These are phyloP conservation scores for Myotis daubentonii DNA, from an alignment of 2,797 vertebrate species.

Conservation along the genomic window DNA sequence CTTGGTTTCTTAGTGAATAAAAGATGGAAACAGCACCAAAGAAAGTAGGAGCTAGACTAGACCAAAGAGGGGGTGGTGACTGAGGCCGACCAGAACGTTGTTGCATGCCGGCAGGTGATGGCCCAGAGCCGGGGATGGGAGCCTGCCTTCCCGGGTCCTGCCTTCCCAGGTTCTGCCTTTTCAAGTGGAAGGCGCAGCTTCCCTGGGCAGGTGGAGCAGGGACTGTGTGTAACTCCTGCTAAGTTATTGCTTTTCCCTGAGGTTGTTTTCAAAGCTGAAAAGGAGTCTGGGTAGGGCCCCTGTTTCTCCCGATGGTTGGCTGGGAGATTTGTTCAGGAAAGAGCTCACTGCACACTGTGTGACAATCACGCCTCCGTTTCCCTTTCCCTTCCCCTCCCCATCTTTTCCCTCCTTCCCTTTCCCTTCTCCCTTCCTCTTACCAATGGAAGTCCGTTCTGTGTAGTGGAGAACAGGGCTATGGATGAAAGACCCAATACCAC, in stretches of 20 bases:
- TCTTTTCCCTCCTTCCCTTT: accelerated
- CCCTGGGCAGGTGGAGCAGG: not conserved
- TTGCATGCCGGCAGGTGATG: not conserved
- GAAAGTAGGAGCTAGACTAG: not conserved
- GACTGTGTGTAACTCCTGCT: not conserved
- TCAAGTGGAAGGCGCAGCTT: not conserved
- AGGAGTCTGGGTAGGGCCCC: not conserved
- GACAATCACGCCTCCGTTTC: constrained; percentile 3
- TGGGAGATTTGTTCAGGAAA: not conserved
- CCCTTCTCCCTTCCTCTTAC: not conserved
- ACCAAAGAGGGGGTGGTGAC: not conserved
- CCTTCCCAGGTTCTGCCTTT: accelerated
- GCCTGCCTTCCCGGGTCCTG: not conserved
- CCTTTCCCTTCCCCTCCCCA: not conserved
- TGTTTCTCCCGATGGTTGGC: not conserved
- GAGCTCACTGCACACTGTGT: not conserved
- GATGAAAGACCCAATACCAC: not conserved
- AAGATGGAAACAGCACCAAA: not conserved
- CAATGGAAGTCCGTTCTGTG: not conserved
- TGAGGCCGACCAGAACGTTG: accelerated
- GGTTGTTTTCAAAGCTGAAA: not conserved
- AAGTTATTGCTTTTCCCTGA: not conserved
- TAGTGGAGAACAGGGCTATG: not conserved
- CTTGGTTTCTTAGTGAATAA: not conserved
- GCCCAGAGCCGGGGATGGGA: not conserved